phyloP scores from a whole-genome alignment of 2,888 invertebrate genomes.

The Serrognathus titanus region DNA sequence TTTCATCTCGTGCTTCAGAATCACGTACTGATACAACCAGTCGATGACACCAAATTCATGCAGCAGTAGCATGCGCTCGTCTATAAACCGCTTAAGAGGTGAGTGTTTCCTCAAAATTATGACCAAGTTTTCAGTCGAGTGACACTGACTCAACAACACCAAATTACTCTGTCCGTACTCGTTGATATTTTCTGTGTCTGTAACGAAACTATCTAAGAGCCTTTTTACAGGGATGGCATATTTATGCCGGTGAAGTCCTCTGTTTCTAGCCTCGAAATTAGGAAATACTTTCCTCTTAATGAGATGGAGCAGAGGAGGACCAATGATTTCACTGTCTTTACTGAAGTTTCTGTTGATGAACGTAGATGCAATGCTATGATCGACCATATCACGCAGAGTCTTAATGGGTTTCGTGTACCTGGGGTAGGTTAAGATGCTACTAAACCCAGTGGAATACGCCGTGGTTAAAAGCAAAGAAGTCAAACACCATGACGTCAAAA shows the following conservation, averaged over 20 bases:
- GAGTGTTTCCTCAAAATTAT: slow-evolving; percentile 27
- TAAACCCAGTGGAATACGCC: slow-evolving; percentile 25
- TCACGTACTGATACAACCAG: slow-evolving; percentile 7
- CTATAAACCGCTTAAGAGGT: slow-evolving; percentile 20
- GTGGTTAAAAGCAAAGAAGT: slow-evolving; percentile 16
- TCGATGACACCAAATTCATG: slow-evolving; percentile 11
- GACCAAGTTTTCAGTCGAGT: slow-evolving; percentile 19
- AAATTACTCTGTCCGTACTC: slow-evolving; percentile 19
- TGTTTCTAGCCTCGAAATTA: background rate
- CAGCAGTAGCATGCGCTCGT: slow-evolving; percentile 6
- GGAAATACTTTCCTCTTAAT: background rate
- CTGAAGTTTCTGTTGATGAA: background rate
- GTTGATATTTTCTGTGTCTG: slow-evolving; percentile 23
- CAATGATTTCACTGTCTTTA: background rate
- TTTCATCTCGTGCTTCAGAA: slow-evolving; percentile 1
- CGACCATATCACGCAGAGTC: slow-evolving; percentile 23
- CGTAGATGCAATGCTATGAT: slow-evolving; percentile 7
- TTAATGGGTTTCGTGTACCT: slow-evolving; percentile 11
- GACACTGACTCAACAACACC: slow-evolving; percentile 22
- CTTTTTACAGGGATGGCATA: slow-evolving; percentile 22
- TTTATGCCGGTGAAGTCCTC: slow-evolving; percentile 1
- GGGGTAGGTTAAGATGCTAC: slow-evolving; percentile 21
- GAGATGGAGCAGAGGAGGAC: background rate
- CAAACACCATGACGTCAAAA: slow-evolving; percentile 19
- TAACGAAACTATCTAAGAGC: slow-evolving; percentile 15